Evolutionary conservation across 2,113 vertebrate species (phyloP).

Genomic region (Recurvirostra avosetta): DNA sequence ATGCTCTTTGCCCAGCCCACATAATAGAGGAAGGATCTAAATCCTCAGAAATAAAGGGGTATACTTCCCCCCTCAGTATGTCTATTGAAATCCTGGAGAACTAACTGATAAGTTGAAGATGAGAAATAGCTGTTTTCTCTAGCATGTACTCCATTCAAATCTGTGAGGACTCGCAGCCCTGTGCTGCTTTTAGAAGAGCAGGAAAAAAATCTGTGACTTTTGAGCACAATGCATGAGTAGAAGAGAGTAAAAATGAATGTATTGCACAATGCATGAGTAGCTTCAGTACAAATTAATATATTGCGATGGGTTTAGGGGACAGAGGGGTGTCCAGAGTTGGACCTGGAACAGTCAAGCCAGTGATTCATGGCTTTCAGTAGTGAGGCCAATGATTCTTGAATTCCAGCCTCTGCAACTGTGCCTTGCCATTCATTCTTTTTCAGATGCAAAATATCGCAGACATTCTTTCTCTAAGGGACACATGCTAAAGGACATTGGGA

Average conservation of each 20-base stretch:
- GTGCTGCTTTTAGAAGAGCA: neutral
- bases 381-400: conserved; percentile 22
- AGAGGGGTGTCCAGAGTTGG: conserved; percentile 1
- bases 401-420: neutral
- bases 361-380: conserved; percentile 30
- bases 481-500: neutral
- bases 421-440: conserved; percentile 19
- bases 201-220: neutral
- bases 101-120: neutral
- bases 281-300: conserved; percentile 19
- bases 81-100: neutral
- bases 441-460: neutral
- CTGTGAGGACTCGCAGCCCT: neutral
- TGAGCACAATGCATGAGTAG: neutral
- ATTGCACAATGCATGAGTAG: conserved; percentile 24
- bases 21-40: conserved; percentile 11
- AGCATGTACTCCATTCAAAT: neutral
- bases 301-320: neutral
- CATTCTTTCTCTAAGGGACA: neutral
- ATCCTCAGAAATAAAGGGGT: neutral
- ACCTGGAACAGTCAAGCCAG: conserved; percentile 4
- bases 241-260: neutral
- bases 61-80: neutral
- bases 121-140: neutral
- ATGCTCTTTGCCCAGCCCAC: conserved; percentile 31